phyloP scores from a whole-genome alignment of 2,888 invertebrate species.

The Cephus rjabovi region DNA sequence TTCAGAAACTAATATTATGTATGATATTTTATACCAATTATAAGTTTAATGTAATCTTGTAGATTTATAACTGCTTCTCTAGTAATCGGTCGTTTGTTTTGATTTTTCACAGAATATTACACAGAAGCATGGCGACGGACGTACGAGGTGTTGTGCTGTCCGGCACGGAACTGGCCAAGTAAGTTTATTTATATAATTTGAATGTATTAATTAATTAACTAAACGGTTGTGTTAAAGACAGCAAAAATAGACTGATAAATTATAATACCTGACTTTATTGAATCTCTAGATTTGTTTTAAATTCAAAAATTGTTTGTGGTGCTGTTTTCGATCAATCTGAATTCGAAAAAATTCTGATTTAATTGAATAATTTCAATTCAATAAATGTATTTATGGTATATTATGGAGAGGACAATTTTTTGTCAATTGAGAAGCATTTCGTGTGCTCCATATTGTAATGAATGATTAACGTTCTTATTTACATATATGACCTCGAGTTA shows the following conservation, averaged over 20 bases:
- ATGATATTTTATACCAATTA: not conserved
- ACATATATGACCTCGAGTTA: not conserved
- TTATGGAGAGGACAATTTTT: not conserved
- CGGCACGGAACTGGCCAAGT: conserved; percentile 79
- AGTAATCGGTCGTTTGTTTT: conserved; percentile 12
- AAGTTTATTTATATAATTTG: conserved; percentile 53
- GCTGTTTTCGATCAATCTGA: not conserved
- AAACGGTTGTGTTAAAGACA: not conserved
- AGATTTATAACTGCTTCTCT: not conserved
- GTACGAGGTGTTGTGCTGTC: conserved; percentile 68
- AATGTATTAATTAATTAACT: not conserved
- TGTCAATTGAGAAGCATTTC: not conserved
- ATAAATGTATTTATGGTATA: not conserved
- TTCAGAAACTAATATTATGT: not conserved
- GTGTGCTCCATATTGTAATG: not conserved
- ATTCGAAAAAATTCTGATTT: not conserved
- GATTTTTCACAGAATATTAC: conserved; percentile 40
- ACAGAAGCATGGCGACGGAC: conserved; percentile 52
- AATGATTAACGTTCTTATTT: not conserved
- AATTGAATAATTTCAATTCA: not conserved
- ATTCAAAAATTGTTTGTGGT: not conserved
- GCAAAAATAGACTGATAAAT: not conserved
- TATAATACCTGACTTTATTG: not conserved
- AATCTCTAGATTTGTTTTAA: not conserved
- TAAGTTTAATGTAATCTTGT: not conserved